Evolutionary conservation across 92 coral and sea anemone species (phyloP), one percentile per base, ranked within the genome.

Genomic region (Umimayanthus kanabou): DNA sequence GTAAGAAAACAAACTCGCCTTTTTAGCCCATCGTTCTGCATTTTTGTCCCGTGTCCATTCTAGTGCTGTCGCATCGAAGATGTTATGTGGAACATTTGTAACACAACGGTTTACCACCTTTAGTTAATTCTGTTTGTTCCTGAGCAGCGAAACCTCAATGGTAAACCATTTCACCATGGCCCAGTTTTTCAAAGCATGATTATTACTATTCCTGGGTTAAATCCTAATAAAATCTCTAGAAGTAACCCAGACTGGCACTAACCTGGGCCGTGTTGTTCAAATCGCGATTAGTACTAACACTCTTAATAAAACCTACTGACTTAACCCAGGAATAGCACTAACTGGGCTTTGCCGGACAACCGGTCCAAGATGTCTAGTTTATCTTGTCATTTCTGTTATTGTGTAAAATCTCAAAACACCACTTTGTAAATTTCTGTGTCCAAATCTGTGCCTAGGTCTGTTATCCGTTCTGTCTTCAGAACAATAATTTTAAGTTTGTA

Each of bases 1-100:
- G 99, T 97, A 88, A n/a, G 87, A 73, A 4, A 22, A 29, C 39
- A 14, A 40, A 14, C 22, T 50, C 23, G 30, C 14, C 47, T 6
- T 47, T 29, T 22, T 6, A 5, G 9, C 4, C 37, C 39, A 39
- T 18, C 5, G 20, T 42, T 20, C 11, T 39, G 25, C 4, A 25
- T 23, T 9, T 57, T 4, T 80, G 39, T n/a, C 20, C 64, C 64
- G 2, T 2, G 9, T 55, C 20, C 20, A 55, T 11, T 2, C 16
- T 10, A 8, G 64, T 13, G 20, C 20, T 55, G 16, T 2, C 64
- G 11, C 64, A 7, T 11, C 3, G 64, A 55, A 55, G 20, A 33
- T 33, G 37, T 55, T 15, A 16, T 1, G 11, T 11, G 64, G 64
- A 11, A 55, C 20, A 55, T 22, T 16, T 18, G 67, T 22, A 0